Percentiles rank a stretch among this genome's conserved stretches.
These are phyloP conservation scores for Ptiloglossa arizonensis DNA, from an alignment of 1,140 invertebrate genomes.

Conservation along the genomic window DNA sequence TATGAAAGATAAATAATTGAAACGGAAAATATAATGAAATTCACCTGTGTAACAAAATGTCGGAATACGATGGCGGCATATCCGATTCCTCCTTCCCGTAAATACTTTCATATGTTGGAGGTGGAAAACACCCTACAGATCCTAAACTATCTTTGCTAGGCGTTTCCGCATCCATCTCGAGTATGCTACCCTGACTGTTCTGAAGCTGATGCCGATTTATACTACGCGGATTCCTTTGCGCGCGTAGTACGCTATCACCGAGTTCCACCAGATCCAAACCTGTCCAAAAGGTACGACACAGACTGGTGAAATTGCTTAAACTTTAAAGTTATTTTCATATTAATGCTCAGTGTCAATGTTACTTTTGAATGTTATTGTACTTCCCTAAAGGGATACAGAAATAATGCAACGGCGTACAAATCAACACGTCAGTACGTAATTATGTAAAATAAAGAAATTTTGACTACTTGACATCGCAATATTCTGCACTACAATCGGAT, in stretches of 20 bases:
- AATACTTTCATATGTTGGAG: slow-evolving; percentile 80
- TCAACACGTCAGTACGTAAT: too few relatives aligned
- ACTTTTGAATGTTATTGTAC: too few relatives aligned
- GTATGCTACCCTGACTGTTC: slow-evolving; percentile 74
- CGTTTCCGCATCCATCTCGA: slow-evolving; percentile 79
- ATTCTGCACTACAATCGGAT: too few relatives aligned
- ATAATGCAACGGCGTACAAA: too few relatives aligned
- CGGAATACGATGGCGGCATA: slow-evolving; percentile 79
- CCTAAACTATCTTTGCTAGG: slow-evolving; percentile 77
- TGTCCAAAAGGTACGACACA: slow-evolving; percentile 25
- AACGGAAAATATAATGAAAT: not conserved
- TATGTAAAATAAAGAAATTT: too few relatives aligned
- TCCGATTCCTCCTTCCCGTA: slow-evolving; percentile 77
- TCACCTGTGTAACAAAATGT: slow-evolving; percentile 78
- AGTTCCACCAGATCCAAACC: slow-evolving; percentile 83
- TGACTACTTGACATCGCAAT: too few relatives aligned
- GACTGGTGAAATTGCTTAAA: too few relatives aligned
- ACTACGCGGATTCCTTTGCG: slow-evolving; percentile 73
- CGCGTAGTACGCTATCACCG: slow-evolving; percentile 81
- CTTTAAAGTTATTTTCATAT: too few relatives aligned
- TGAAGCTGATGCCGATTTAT: slow-evolving; percentile 73
- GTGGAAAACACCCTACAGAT: slow-evolving; percentile 76
- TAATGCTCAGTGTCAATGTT: too few relatives aligned
- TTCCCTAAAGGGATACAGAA: too few relatives aligned
- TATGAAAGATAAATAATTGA: too few relatives aligned